Evolutionary conservation across 37 sponge, comb jelly and placozoan genomes (phyloP).

Genomic region (Cliona cf. orientalis): DNA sequence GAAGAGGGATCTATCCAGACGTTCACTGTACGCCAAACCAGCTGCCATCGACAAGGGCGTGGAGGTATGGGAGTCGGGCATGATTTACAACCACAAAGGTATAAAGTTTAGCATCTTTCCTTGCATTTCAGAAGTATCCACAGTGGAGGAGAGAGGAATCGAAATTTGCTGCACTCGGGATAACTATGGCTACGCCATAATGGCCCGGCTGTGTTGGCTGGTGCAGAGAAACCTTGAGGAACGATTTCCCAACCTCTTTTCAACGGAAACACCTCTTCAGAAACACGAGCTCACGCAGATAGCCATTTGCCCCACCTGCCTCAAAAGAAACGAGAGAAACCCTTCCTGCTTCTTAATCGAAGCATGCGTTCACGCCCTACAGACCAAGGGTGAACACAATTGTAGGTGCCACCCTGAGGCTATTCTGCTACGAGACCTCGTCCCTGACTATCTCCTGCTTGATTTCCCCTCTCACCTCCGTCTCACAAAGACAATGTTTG

Average conservation of each 20-base stretch:
- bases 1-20: neutral
- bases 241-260: slow-evolving; percentile 72
- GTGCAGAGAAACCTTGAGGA: slow-evolving; percentile 66
- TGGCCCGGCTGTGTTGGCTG: slow-evolving; percentile 70
- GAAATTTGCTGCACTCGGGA: slow-evolving; percentile 59
- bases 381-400: slow-evolving; percentile 25
- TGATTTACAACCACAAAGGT: slow-evolving; percentile 18
- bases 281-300: slow-evolving; percentile 68
- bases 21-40: neutral
- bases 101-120: slow-evolving; percentile 42
- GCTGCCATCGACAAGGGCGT: slow-evolving; percentile 13
- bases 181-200: slow-evolving; percentile 27
- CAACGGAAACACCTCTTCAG: slow-evolving; percentile 33
- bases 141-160: slow-evolving; percentile 74
- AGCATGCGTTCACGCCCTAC: slow-evolving; percentile 51
- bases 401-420: slow-evolving; percentile 55
- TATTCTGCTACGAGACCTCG: slow-evolving; percentile 54
- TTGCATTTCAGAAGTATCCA: slow-evolving; percentile 46
- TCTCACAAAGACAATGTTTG: slow-evolving; percentile 8
- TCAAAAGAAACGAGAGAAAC: slow-evolving; percentile 29
- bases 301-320: slow-evolving; percentile 59
- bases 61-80: slow-evolving; percentile 54
- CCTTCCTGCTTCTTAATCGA: slow-evolving; percentile 61
- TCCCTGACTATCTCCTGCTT: slow-evolving; percentile 70
- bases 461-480: slow-evolving; percentile 50